Evolutionary conservation across 2,113 vertebrate species (phyloP).

Genomic region (Chaenogobius annularis): DNA sequence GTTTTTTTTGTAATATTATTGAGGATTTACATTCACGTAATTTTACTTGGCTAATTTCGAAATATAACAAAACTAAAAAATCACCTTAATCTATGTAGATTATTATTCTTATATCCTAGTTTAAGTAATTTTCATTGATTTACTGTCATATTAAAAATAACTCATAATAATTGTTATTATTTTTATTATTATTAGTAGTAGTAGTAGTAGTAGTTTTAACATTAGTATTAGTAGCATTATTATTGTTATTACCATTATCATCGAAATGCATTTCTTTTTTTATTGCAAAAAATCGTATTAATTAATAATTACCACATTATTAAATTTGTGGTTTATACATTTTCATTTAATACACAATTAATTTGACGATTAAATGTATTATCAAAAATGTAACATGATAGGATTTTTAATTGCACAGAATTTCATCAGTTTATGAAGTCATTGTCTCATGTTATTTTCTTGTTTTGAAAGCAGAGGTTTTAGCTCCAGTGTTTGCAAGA

Average conservation of each 20-base stretch:
- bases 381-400: constrained; percentile 31
- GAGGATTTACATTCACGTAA: constrained; percentile 14
- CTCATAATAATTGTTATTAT: constrained; percentile 6
- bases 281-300: no score
- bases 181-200: constrained; percentile 22
- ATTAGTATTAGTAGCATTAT: constrained; percentile 14
- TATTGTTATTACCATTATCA: neutral
- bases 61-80: neutral
- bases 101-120: neutral
- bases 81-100: neutral
- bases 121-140: neutral
- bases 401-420: constrained; percentile 60
- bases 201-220: constrained; percentile 18
- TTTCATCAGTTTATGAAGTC: constrained; percentile 70
- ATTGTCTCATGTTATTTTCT: constrained; percentile 60
- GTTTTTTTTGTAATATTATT: constrained; percentile 24
- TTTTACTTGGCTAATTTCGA: neutral
- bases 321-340: constrained; percentile 35
- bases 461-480: constrained; percentile 52
- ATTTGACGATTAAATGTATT: constrained; percentile 33
- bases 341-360: constrained; percentile 1
- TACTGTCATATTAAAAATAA: neutral
- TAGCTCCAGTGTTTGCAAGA: constrained; percentile 50
- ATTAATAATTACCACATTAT: neutral
- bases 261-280: no score